phyloP scores from a whole-genome alignment of 2,888 invertebrate species.

The Melipona bicolor region DNA sequence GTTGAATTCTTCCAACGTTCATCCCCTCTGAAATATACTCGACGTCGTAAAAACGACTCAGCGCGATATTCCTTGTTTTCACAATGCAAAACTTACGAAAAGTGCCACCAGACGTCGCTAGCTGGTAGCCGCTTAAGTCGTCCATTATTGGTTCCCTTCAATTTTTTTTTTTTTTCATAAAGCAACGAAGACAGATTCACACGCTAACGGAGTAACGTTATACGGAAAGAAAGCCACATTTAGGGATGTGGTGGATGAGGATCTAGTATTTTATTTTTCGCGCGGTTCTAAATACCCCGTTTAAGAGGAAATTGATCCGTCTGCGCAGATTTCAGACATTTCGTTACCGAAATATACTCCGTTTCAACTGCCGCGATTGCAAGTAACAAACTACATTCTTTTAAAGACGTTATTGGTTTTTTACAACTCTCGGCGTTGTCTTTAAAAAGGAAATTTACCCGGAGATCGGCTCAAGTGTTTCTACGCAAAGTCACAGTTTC shows the following conservation, averaged over 20 bases:
- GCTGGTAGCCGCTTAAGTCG: no score
- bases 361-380: neutral
- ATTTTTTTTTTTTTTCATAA: neutral
- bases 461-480: no score
- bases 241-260: no score
- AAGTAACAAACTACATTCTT: neutral
- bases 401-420: neutral
- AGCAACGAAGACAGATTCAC: neutral
- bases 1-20: conserved; percentile 4
- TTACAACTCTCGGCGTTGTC: no score
- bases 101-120: neutral
- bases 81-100: no score
- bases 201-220: neutral
- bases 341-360: neutral
- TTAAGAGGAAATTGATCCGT: neutral
- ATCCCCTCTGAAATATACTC: neutral
- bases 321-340: neutral
- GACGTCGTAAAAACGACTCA: neutral
- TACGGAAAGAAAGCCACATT: neutral
- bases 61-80: neutral
- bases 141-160: neutral
- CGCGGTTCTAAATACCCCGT: neutral
- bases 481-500: no score
- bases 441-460: no score
- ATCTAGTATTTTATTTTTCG: neutral